Conservation (phyloP, 2,113 vertebrate species). For the Trichechus manatus region DNA sequence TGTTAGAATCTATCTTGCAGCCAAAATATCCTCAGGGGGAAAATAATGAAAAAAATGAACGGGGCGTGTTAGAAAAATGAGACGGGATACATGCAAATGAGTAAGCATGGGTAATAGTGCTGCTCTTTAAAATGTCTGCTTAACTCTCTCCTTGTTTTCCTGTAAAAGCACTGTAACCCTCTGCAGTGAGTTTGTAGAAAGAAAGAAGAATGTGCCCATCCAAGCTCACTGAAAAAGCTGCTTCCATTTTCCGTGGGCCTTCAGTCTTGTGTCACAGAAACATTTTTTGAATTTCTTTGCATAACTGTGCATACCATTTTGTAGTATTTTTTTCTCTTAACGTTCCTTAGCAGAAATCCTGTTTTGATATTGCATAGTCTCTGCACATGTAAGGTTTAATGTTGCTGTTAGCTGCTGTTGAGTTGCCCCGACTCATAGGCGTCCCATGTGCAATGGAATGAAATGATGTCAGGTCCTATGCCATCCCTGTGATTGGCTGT, state of each 20-base stretch:
- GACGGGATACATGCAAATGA: background rate
- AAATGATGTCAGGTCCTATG: background rate
- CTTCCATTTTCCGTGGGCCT: background rate
- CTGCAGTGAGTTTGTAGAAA: background rate
- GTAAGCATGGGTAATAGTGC: background rate
- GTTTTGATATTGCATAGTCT: background rate
- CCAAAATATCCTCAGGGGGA: slow-evolving; percentile 67
- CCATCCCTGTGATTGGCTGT: background rate
- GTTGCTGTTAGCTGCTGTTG: background rate
- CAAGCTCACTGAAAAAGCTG: background rate
- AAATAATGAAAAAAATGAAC: background rate
- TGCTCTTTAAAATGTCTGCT: background rate
- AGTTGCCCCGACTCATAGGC: background rate
- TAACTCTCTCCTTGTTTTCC: background rate
- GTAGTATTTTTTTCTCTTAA: background rate
- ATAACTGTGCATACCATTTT: background rate
- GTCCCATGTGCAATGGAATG: background rate
- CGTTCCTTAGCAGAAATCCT: background rate
- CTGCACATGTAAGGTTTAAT: background rate
- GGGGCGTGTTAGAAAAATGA: slow-evolving; percentile 13
- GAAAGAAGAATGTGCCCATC: background rate
- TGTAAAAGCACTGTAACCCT: background rate
- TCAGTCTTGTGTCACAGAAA: background rate
- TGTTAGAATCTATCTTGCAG: slow-evolving; percentile 50
- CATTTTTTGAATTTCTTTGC: background rate